Conservation (phyloP, 2,113 vertebrate genomes). For the Patagioenas fasciata region DNA sequence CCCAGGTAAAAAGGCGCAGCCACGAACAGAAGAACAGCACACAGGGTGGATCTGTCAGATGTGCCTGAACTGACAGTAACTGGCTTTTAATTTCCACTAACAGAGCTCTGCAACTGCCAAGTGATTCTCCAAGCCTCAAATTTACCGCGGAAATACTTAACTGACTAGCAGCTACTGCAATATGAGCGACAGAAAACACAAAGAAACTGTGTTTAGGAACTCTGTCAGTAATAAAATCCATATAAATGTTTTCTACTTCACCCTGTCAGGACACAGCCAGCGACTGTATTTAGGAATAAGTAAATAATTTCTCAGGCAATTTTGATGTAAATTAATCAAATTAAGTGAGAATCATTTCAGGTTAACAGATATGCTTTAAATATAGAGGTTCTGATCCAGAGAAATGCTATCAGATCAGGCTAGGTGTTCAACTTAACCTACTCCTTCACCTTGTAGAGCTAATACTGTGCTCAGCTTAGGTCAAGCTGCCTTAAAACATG, state of each 20-base stretch:
- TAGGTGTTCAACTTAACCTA: neutral
- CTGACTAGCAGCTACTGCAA: slow-evolving; percentile 49
- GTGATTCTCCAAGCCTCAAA: neutral
- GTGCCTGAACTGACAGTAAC: neutral
- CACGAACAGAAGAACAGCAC: neutral
- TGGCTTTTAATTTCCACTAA: slow-evolving; percentile 17
- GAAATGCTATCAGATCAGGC: neutral
- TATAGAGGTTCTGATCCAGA: neutral
- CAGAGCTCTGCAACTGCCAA: neutral
- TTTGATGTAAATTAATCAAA: neutral
- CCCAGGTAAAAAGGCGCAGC: neutral
- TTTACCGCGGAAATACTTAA: slow-evolving; percentile 36
- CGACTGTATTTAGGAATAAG: slow-evolving; percentile 6
- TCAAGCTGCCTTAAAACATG: neutral
- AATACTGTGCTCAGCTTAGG: neutral
- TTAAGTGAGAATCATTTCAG: neutral
- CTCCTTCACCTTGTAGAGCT: neutral
- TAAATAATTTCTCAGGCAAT: neutral
- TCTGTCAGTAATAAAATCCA: slow-evolving; percentile 43
- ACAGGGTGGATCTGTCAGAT: neutral
- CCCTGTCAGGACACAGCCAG: neutral
- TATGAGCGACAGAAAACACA: neutral
- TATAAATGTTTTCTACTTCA: slow-evolving; percentile 2
- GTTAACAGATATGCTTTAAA: neutral
- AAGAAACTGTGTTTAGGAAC: neutral